phyloP scores from a whole-genome alignment of 2,797 vertebrate species.

The Pagetopsis macropterus region DNA sequence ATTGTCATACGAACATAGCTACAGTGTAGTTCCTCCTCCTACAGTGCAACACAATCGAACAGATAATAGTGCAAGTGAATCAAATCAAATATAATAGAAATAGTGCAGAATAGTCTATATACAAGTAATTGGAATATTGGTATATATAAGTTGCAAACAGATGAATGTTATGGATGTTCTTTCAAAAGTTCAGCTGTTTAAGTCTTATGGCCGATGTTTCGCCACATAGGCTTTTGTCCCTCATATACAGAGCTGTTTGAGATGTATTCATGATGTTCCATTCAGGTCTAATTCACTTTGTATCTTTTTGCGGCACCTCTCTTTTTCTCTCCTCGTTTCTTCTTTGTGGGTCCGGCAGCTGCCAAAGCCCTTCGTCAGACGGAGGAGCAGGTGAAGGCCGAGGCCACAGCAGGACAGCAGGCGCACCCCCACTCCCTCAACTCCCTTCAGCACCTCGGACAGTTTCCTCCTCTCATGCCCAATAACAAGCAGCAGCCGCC shows the following conservation, averaged over 20 bases:
- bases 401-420: slow-evolving; percentile 79
- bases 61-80: too few species aligned
- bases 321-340: background rate
- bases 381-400: slow-evolving; percentile 90
- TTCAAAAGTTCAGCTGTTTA: too few species aligned
- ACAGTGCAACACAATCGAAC: too few species aligned
- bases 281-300: background rate
- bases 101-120: too few species aligned
- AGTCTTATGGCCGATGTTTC: background rate
- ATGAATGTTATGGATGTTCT: too few species aligned
- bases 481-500: slow-evolving; percentile 84
- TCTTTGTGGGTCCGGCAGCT: slow-evolving; percentile 54
- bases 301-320: background rate
- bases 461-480: slow-evolving; percentile 98
- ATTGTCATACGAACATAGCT: too few species aligned
- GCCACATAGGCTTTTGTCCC: background rate
- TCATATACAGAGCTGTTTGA: background rate
- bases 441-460: slow-evolving; percentile 94
- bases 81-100: too few species aligned
- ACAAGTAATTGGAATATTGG: too few species aligned
- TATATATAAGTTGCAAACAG: too few species aligned
- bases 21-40: too few species aligned
- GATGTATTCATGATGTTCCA: slow-evolving; percentile 1
- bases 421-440: slow-evolving; percentile 85
- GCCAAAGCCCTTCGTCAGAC: slow-evolving; percentile 89